Percentiles rank a stretch among this genome's conserved stretches.
These are phyloP conservation scores for Apostichopus californicus DNA, from an alignment of 35 echinoderm and acorn worm genomes.

Conservation along the genomic window DNA sequence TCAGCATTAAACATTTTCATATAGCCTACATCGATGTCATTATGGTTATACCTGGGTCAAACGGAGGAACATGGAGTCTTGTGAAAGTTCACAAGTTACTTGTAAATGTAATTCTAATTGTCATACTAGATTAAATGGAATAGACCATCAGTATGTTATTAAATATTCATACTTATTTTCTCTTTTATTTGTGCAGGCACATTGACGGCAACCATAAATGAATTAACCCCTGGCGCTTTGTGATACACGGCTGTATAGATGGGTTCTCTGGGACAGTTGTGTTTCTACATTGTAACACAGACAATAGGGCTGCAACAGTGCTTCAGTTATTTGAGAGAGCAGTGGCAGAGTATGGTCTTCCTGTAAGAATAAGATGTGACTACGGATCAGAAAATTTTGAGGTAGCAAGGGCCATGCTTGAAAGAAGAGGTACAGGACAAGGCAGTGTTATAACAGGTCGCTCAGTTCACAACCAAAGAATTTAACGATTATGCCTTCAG, in stretches of 20 bases:
- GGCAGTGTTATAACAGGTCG: background rate
- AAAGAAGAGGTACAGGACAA: background rate
- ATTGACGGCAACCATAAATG: no score
- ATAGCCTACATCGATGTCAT: no score
- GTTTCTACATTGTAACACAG: background rate
- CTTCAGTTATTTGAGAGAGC: background rate
- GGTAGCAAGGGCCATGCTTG: background rate
- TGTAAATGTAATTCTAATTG: no score
- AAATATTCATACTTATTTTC: no score
- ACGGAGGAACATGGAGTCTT: no score
- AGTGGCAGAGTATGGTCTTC: constrained; percentile 14
- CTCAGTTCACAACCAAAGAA: background rate
- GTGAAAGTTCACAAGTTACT: no score
- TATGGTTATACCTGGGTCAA: no score
- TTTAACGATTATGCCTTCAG: background rate
- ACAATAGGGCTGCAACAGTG: constrained; percentile 15
- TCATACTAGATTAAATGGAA: no score
- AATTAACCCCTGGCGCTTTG: background rate
- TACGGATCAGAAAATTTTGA: background rate
- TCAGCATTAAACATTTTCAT: no score
- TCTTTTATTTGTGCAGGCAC: no score
- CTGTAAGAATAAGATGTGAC: constrained; percentile 10
- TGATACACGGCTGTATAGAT: constrained; percentile 11
- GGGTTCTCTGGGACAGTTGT: background rate
- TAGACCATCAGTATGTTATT: no score